These are phyloP conservation scores for Drosophila sturtevanti DNA, from an alignment of 1,140 invertebrate species.

Conservation along the genomic window DNA sequence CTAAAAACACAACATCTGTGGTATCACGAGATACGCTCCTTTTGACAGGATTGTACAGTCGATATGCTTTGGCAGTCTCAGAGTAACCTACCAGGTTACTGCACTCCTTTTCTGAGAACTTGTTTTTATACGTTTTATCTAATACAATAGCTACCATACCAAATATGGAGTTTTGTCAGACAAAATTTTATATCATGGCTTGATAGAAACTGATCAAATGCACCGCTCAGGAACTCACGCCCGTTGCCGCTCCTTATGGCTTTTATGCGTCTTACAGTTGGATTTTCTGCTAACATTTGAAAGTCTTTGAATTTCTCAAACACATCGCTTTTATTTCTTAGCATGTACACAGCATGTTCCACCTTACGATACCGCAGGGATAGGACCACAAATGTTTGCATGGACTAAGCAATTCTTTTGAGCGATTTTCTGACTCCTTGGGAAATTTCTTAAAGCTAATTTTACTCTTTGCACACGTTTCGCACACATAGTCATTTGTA, in stretches of 20 bases:
- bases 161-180: not conserved
- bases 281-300: not conserved
- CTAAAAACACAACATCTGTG: too few species aligned
- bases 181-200: not conserved
- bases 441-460: constrained; percentile 1
- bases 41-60: not conserved
- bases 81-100: not conserved
- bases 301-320: not conserved
- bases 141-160: constrained; percentile 2
- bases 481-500: not conserved
- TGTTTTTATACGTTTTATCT: constrained; percentile 5
- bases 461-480: not conserved
- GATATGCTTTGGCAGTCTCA: not conserved
- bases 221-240: not conserved
- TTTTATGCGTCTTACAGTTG: too few species aligned
- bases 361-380: too few species aligned
- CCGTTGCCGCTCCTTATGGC: constrained; percentile 1
- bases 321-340: too few species aligned
- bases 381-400: too few species aligned
- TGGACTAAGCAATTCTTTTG: not conserved
- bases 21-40: too few species aligned
- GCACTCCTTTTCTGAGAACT: not conserved
- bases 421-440: not conserved
- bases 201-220: not conserved
- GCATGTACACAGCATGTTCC: too few species aligned